Percentiles rank a stretch among this genome's conserved stretches.
Conservation (phyloP, 2,797 vertebrate genomes). For the Rhinella marina region DNA sequence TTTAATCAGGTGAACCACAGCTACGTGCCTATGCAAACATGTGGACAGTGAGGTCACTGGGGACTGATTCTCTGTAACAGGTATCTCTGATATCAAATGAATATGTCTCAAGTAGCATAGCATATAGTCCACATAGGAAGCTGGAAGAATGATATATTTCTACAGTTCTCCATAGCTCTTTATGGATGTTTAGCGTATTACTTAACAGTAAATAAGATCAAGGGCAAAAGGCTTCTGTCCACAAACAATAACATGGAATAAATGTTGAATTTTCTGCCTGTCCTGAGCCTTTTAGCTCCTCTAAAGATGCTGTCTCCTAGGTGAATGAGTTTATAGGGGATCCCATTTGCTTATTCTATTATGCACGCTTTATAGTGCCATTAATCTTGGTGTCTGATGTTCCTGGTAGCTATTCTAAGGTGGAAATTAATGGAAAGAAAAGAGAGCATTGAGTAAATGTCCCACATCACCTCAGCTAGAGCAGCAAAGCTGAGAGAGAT, state of each 20-base stretch:
- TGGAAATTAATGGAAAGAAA: background rate
- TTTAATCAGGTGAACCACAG: too few relatives aligned
- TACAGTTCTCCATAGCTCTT: too few relatives aligned
- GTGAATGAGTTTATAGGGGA: background rate
- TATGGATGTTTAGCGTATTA: background rate
- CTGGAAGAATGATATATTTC: background rate
- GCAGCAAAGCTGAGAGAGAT: slow-evolving; percentile 4
- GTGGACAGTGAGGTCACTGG: too few relatives aligned
- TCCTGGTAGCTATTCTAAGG: background rate
- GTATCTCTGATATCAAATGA: background rate
- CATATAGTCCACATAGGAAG: background rate
- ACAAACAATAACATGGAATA: background rate
- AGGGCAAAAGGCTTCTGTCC: background rate
- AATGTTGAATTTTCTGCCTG: background rate
- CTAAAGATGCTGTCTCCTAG: background rate
- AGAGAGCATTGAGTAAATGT: background rate
- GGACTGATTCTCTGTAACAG: background rate
- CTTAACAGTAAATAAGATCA: background rate
- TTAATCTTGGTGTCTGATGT: background rate
- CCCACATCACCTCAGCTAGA: background rate
- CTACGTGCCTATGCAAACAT: too few relatives aligned
- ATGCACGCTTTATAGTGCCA: background rate
- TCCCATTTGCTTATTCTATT: background rate
- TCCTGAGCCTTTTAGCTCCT: background rate
- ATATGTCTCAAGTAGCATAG: background rate